A percentile compares a stretch with the other conserved stretches of the same genome.
These are phyloP conservation scores for Oceanodroma leucorhoa DNA, from an alignment of 2,797 vertebrate species.

Conservation along the genomic window DNA sequence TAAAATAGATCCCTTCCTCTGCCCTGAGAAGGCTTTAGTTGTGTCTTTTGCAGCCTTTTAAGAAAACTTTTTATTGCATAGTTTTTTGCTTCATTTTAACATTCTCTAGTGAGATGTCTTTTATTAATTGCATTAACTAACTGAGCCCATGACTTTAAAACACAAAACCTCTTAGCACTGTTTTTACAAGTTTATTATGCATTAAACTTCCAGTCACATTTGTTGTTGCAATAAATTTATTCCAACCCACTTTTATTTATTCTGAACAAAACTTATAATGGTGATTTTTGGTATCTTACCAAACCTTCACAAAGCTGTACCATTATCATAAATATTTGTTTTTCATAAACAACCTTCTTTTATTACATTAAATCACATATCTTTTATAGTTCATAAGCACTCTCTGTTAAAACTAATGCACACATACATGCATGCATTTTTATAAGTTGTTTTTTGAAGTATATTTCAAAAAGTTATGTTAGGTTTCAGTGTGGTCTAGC, in stretches of 20 bases:
- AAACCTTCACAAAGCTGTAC: background rate
- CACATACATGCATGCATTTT: background rate
- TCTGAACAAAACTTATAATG: background rate
- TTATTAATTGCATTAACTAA: background rate
- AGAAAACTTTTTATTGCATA: background rate
- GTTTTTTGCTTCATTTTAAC: background rate
- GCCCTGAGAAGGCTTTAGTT: background rate
- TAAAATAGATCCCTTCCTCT: background rate
- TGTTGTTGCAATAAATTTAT: background rate
- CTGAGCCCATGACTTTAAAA: background rate
- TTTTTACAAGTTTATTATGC: background rate
- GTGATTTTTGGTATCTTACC: background rate
- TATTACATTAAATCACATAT: background rate
- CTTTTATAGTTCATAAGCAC: constrained; percentile 29
- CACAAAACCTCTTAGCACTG: background rate
- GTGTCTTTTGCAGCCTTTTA: background rate
- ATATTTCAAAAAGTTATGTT: background rate
- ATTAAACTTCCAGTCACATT: background rate
- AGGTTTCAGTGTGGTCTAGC: background rate
- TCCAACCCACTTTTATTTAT: background rate
- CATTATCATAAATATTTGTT: constrained; percentile 6
- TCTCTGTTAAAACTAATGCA: background rate
- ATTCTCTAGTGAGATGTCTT: background rate
- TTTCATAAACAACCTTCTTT: background rate
- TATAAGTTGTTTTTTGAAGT: background rate